Conservation (phyloP, 2,113 vertebrate genomes). For the Tamias sibiricus region DNA sequence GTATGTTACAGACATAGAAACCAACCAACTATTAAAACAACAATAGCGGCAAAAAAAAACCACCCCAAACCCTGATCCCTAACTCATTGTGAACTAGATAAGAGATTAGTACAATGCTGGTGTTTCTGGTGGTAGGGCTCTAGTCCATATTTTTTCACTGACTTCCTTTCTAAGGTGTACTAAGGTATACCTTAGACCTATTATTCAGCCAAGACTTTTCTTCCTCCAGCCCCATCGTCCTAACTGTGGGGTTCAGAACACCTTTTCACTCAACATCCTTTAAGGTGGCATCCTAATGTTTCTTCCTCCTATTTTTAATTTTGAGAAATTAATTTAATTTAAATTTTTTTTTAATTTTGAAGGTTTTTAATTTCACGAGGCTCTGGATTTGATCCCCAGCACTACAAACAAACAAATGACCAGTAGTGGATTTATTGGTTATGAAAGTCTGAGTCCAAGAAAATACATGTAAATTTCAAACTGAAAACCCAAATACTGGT, state of each 20-base stretch:
- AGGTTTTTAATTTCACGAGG: too few species aligned
- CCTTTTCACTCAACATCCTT: background rate
- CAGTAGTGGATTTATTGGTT: background rate
- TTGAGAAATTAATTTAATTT: background rate
- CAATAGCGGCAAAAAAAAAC: background rate
- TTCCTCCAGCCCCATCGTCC: background rate
- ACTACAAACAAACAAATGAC: background rate
- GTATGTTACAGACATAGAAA: conserved; percentile 44
- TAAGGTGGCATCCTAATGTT: background rate
- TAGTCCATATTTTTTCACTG: background rate
- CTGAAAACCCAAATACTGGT: conserved; percentile 11
- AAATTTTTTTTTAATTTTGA: too few species aligned
- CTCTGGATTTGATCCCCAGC: too few species aligned
- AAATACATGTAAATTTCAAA: background rate
- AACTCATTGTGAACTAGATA: background rate
- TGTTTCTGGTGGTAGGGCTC: accelerated
- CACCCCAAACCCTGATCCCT: background rate
- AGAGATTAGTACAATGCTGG: background rate
- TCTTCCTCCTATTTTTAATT: background rate
- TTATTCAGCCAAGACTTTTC: background rate
- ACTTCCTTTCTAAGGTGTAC: background rate
- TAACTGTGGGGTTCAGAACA: background rate
- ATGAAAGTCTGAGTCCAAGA: conserved; percentile 1
- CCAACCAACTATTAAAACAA: background rate
- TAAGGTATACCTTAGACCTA: background rate